Base-by-base conservation (phyloP, 2,888 invertebrate species). In the Torymus texanus region DNA sequence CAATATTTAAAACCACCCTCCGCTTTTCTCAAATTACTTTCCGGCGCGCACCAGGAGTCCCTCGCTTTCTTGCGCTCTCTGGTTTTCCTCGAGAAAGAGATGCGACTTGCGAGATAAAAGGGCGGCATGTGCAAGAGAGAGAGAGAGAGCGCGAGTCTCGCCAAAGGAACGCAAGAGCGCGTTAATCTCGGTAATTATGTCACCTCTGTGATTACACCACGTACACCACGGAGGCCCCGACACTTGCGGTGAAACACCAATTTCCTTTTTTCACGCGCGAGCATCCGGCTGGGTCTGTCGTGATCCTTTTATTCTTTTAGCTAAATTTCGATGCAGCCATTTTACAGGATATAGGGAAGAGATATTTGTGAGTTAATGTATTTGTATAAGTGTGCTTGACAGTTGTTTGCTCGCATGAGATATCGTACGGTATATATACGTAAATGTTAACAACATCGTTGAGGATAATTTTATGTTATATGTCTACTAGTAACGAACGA, bases 111-210 rank as follows among this genome's bases (percentile, higher is more conserved):
- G 59, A 53, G 85, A 85, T 84, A 86, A 84, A 84, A 84, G 83
- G 21, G 73, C 78, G 75, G 74, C 67, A 79, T 41, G 82, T 51
- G 58, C 53, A 18, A 11, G 50, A 41, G 67, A 41, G 55, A 21
- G 21, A 21, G 21, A 21, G 21, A 21, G 21, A 21, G 21, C 1
- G 21, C 2, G 21, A 24, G 13, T 21, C 68, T 53, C 3, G 24
- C 18, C 76, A 72, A 65, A 62, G 63, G 70, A 74, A 85, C 87
- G 85, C 84, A 85, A 83, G 86, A 85, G 85, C 85, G 84, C 86
- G 88, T 88, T 88, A 88, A 88, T 88, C 87, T 86, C 84, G 84
- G 87, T 88, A 88, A 88, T 88, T 88, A 88, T 85, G 86, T 88
- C 88, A 88, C 86, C 86, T 87, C 85, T 86, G 85, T 84, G 41